Evolutionary conservation across 2,797 vertebrate species (phyloP).

Genomic region (Limnodromus scolopaceus): DNA sequence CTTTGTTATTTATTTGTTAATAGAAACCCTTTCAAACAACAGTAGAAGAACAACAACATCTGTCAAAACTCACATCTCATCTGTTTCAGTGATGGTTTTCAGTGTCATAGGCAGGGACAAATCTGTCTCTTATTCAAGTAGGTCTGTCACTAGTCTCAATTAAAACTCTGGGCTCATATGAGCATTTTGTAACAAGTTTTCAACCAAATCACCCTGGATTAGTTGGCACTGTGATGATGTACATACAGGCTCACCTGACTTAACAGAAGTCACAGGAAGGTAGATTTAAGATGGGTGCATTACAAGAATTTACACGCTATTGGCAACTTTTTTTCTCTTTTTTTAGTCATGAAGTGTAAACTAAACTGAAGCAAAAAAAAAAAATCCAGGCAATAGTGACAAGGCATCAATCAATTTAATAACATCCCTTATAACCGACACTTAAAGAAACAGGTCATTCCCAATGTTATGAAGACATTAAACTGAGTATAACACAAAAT

Average conservation of each 20-base stretch:
- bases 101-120: not conserved
- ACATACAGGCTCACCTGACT: not conserved
- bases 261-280: not conserved
- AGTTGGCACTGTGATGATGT: not conserved
- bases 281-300: not conserved
- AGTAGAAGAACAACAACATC: not conserved
- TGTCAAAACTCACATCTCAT: not conserved
- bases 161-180: not conserved
- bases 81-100: not conserved
- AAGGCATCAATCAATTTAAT: conserved; percentile 34
- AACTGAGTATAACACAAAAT: not conserved
- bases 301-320: conserved; percentile 2
- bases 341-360: not conserved
- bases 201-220: not conserved
- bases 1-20: not conserved
- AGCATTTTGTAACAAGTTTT: not conserved
- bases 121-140: not conserved
- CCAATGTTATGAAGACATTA: not conserved
- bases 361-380: conserved; percentile 23
- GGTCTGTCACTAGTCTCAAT: not conserved
- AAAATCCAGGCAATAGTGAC: not conserved
- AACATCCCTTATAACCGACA: not conserved
- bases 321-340: not conserved
- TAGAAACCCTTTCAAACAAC: not conserved
- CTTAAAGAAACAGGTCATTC: not conserved